Conservation (phyloP, 2,888 invertebrate species). For the Chesias legatella region DNA sequence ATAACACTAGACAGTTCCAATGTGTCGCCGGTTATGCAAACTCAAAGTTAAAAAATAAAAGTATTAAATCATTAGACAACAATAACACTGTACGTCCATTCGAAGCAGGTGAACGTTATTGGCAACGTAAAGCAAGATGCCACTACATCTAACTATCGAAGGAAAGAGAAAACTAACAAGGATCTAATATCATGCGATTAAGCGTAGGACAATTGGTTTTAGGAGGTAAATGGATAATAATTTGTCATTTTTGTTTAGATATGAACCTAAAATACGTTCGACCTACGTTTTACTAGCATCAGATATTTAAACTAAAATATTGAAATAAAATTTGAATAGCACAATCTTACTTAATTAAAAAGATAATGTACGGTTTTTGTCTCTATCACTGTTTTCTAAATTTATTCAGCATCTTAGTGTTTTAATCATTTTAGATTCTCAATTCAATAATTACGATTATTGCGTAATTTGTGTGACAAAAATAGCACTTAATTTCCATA, state of each 20-base stretch:
- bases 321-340: no score
- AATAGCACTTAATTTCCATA: slow-evolving; percentile 18
- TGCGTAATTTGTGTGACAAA: not conserved
- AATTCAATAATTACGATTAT: no score
- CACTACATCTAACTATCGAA: slow-evolving; percentile 23
- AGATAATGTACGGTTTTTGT: no score
- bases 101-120: slow-evolving; percentile 64
- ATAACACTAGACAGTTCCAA: slow-evolving; percentile 41
- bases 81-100: slow-evolving; percentile 51
- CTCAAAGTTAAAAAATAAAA: slow-evolving; percentile 54
- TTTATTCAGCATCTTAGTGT: no score
- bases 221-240: slow-evolving; percentile 20
- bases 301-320: no score
- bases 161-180: slow-evolving; percentile 25
- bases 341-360: no score
- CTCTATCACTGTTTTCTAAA: no score
- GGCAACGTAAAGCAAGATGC: slow-evolving; percentile 38
- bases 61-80: slow-evolving; percentile 48
- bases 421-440: no score
- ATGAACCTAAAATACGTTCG: not conserved
- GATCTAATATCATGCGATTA: slow-evolving; percentile 44
- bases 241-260: slow-evolving; percentile 10
- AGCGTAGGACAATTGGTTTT: slow-evolving; percentile 21
- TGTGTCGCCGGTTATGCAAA: slow-evolving; percentile 71
- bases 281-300: no score